A percentile compares a stretch with the other conserved stretches of the same genome.
phyloP scores from a whole-genome alignment of 2,797 vertebrate species.

The Rhinichthys osculus region DNA sequence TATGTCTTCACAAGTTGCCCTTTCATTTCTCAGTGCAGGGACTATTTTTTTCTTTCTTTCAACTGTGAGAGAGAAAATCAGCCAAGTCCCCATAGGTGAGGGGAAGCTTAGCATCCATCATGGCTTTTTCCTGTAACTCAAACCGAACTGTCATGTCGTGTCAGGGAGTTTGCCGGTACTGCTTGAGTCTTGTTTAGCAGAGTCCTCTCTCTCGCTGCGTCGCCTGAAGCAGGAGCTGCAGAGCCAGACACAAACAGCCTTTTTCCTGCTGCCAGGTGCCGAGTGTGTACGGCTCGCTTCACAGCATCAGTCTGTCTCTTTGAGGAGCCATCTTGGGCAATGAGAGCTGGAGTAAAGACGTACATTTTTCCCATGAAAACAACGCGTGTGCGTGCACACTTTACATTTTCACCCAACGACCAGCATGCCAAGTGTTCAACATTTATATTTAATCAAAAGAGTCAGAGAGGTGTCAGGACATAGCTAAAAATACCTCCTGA shows the following conservation, averaged over 20 bases:
- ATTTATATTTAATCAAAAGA: slow-evolving; percentile 33
- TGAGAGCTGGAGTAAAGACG: slow-evolving; percentile 39
- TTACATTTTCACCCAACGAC: not conserved
- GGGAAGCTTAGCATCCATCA: slow-evolving; percentile 52
- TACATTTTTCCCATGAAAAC: slow-evolving; percentile 33
- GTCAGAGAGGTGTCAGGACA: not conserved
- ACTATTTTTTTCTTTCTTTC: slow-evolving; percentile 7
- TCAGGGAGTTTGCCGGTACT: slow-evolving; percentile 72
- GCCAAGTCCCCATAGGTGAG: slow-evolving; percentile 44
- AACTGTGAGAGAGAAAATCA: slow-evolving; percentile 26
- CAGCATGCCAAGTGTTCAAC: not conserved
- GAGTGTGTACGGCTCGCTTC: slow-evolving; percentile 8
- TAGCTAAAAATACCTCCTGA: slow-evolving; percentile 12
- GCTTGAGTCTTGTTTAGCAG: slow-evolving; percentile 42
- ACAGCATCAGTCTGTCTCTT: slow-evolving; percentile 56
- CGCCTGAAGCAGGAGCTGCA: slow-evolving; percentile 25
- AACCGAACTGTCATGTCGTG: slow-evolving; percentile 80
- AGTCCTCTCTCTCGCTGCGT: slow-evolving; percentile 6
- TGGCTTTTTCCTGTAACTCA: slow-evolving; percentile 64
- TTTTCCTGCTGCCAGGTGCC: slow-evolving; percentile 40
- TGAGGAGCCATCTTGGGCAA: slow-evolving; percentile 43
- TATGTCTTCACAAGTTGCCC: slow-evolving; percentile 15
- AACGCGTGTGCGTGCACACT: not conserved
- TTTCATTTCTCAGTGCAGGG: slow-evolving; percentile 30
- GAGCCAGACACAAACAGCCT: slow-evolving; percentile 29